A percentile compares a stretch with the other conserved stretches of the same genome.
phyloP scores from a whole-genome alignment of 2,113 vertebrate species.

The Lichenostomus cassidix region DNA sequence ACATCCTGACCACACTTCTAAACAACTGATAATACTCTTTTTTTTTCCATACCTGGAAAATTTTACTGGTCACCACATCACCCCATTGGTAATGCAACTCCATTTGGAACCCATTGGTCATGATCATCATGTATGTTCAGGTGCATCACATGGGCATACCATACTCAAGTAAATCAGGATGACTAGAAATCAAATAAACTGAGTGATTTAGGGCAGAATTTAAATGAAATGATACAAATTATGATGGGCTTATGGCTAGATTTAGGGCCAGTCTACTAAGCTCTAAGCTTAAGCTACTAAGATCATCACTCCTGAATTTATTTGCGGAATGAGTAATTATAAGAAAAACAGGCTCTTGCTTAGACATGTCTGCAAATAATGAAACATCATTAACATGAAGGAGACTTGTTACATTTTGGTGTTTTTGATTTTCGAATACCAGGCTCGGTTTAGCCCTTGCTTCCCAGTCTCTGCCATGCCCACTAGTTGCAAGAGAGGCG shows the following conservation, averaged over 20 bases:
- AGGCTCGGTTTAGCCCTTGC: background rate
- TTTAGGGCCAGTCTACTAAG: rapidly evolving
- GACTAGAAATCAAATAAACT: background rate
- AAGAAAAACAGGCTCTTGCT: background rate
- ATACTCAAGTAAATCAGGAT: background rate
- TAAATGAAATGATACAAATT: background rate
- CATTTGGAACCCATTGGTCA: background rate
- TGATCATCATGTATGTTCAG: background rate
- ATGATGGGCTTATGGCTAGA: background rate
- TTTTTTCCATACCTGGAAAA: background rate
- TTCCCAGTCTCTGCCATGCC: background rate
- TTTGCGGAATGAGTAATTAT: background rate
- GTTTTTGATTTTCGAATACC: background rate
- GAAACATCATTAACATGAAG: background rate
- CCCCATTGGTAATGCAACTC: background rate
- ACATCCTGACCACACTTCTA: background rate
- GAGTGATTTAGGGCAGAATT: background rate
- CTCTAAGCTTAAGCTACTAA: too few species aligned
- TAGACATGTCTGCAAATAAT: background rate
- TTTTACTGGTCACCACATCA: background rate
- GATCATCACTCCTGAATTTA: background rate
- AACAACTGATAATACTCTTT: background rate
- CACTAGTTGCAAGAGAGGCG: conserved; percentile 6
- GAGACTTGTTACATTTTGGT: background rate
- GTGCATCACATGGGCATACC: rapidly evolving